Conservation (phyloP, 2,888 invertebrate genomes). For the Lepeophtheirus nordmannii region DNA sequence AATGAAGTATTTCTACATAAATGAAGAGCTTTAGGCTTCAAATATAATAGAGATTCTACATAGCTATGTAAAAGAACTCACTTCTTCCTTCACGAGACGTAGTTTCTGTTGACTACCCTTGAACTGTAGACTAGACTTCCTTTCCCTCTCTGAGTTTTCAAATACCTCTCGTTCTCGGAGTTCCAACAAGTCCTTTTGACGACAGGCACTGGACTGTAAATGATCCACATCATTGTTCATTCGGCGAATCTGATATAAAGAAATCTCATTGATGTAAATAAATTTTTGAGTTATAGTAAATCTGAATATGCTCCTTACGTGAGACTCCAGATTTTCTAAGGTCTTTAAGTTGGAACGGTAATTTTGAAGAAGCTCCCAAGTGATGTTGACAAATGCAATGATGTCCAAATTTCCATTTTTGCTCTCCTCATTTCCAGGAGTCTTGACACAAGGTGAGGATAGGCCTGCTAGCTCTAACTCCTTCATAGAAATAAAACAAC, state of each 20-base stretch:
- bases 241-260: slow-evolving; percentile 10
- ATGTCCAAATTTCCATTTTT: slow-evolving; percentile 10
- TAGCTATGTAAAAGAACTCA: not conserved
- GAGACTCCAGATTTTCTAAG: slow-evolving; percentile 3
- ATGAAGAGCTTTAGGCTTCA: too few relatives aligned
- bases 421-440: slow-evolving; percentile 1
- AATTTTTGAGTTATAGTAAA: not conserved
- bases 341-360: not conserved
- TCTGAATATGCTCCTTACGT: not conserved
- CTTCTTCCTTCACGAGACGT: slow-evolving; percentile 3
- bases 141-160: not conserved
- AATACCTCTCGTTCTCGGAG: not conserved
- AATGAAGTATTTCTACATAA: too few relatives aligned
- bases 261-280: not conserved
- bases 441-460: slow-evolving; percentile 5
- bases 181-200: slow-evolving; percentile 10
- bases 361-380: slow-evolving; percentile 5
- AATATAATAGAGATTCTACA: too few relatives aligned
- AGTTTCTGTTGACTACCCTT: not conserved
- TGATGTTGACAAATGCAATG: slow-evolving; percentile 13
- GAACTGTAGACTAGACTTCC: not conserved
- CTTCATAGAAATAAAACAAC: not conserved
- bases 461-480: slow-evolving; percentile 12
- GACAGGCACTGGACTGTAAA: slow-evolving; percentile 3
- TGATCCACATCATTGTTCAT: slow-evolving; percentile 10